Percentiles rank a stretch among this genome's conserved stretches.
Evolutionary conservation across 2,113 vertebrate species (phyloP).

Genomic region (Circaetus gallicus): DNA sequence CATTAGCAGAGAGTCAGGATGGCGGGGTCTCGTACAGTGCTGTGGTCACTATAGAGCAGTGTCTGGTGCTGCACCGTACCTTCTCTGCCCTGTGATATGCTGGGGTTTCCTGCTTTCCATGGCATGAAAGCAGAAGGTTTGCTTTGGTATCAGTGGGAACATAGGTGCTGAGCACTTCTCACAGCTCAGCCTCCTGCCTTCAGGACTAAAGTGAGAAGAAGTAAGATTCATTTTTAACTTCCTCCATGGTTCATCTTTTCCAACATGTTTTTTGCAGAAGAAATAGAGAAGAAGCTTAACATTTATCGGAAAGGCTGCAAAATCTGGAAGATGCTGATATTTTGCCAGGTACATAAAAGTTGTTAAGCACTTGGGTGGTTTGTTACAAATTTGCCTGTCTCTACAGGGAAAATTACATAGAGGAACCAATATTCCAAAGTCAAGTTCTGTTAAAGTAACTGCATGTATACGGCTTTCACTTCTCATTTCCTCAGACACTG

Average conservation of each 20-base stretch:
- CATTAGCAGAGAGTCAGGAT: not conserved
- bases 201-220: not conserved
- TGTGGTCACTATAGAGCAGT: not conserved
- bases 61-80: not conserved
- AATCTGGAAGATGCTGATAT: slow-evolving; percentile 98
- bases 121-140: not conserved
- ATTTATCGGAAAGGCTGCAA: slow-evolving; percentile 92
- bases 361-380: not conserved
- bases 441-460: not conserved
- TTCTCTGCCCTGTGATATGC: not conserved
- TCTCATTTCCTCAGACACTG: not conserved
- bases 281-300: slow-evolving; percentile 95
- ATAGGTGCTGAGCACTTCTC: not conserved
- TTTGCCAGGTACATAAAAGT: slow-evolving; percentile 86
- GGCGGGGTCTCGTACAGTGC: not conserved
- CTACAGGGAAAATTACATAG: not conserved
- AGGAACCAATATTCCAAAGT: not conserved
- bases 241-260: not conserved
- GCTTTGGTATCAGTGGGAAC: not conserved
- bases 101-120: not conserved
- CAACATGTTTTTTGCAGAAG: slow-evolving; percentile 72
- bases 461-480: not conserved
- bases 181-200: not conserved
- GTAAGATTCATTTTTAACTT: not conserved
- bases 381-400: not conserved